Base-by-base conservation (phyloP, 2,888 invertebrate genomes). In the Melanophora roralis region DNA sequence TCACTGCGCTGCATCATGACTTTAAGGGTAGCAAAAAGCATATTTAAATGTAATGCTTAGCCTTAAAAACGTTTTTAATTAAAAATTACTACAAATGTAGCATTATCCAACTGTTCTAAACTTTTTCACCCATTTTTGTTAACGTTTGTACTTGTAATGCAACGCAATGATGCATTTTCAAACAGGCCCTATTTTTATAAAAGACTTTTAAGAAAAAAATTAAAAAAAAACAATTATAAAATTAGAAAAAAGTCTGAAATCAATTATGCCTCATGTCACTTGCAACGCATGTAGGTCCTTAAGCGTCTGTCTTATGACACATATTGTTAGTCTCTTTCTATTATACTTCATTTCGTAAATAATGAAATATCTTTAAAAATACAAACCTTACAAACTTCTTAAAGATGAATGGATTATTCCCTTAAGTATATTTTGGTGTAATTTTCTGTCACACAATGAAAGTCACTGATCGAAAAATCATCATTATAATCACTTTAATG, bases 271-370 rank as follows among this genome's bases (percentile, higher is more conserved):
- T 74, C 74, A 69, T 79, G 69, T 79, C 69, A 71, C 32, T 64
- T 78, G 78, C 64, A 73, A 74, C 64, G 69, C 51, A 34, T 69
- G 32, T 78, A 74, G 78, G 74, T 69, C 78, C 78, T 78, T 78
- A 69, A 78, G 74, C 69, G 65, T 74, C 57, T 64, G 14, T 67
- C 36, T 27, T 5, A 27, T 27, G 27, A 27, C 12, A 65, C n/a
- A 40, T 65, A 64, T 55, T 36, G 53, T 78, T 67, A 34, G 11
- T 75, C 43, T 38, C 47, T 21, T 14, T 9, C 12, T 60, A 11
- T 16, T n/a, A 36, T 16, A 12, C 21, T 57, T 38, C 38, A 36
- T 64, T 47, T 65, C 68, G 53, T 55, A 72, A 45, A 43, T 62
- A 51, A 43, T 51, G 16, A 5, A 51, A 51, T 59, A 19, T 53